Evolutionary conservation across 2,888 invertebrate genomes (phyloP), one percentile per base, ranked within the genome.

Genomic region (Mesoligia furuncula): DNA sequence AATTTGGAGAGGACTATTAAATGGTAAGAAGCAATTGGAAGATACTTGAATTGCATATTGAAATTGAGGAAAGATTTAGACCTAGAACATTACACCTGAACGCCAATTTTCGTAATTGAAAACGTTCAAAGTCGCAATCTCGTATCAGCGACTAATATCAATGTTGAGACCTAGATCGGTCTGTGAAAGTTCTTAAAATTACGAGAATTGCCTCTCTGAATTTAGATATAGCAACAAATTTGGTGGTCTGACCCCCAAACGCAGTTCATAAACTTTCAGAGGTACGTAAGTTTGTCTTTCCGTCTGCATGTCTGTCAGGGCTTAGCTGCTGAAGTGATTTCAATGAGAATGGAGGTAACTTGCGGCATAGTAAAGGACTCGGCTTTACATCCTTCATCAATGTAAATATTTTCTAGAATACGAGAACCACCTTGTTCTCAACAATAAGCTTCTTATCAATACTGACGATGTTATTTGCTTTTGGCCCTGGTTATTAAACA

Each of bases 241-340:
- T 76, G 13, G 54, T 45, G 24, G 54, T 36, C 20, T 8, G 20
- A 39, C n/a, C 61, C 17, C 27, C 24, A 36, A 81, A 78, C 54
- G 27, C 54, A 24, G 62, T 24, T 74, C 36, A 24, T 15, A 45
- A 74, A 81, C 17, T 74, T 77, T 62, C 39, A 62, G 81, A 62
- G 7, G 54, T 75, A 39, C 15, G 27, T 39, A 51, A 57, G 64
- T 64, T 75, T 39, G 75, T 24, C 51, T 24, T 62, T 57, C n/a
- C 20, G 20, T 81, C 45, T 57, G n/a, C 24, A 5, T 20, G 20
- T 64, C 11, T 39, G 15, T 27, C 6, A 54, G 20, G 24, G 11
- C 61, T 71, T 27, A 5, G 24, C 36, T 54, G 45, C 13, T 9
- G 20, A 70, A 61, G 36, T 39, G 36, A 39, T 81, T 81, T 81